phyloP scores from a whole-genome alignment of 2,113 vertebrate genomes.

The Cyphomyrus discorhynchus region DNA sequence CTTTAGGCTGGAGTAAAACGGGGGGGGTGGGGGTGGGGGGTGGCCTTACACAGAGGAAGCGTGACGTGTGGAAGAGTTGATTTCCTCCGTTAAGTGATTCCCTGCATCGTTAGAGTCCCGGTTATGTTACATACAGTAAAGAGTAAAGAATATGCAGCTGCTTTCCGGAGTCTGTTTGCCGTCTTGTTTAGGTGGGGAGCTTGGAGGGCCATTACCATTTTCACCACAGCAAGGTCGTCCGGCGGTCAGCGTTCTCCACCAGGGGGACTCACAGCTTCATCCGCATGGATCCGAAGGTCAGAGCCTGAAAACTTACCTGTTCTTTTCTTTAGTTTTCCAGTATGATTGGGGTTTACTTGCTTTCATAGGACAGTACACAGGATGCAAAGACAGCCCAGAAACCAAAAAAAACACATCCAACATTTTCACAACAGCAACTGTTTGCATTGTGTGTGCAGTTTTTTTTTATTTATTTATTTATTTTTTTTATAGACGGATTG shows the following conservation, averaged over 20 bases:
- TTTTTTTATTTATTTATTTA: background rate
- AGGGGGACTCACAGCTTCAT: constrained; percentile 79
- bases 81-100: background rate
- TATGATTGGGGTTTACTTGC: background rate
- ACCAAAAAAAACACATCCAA: background rate
- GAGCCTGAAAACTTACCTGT: background rate
- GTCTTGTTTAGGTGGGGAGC: constrained; percentile 70
- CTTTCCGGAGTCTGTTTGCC: background rate
- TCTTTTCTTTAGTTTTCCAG: background rate
- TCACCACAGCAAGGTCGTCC: constrained; percentile 81
- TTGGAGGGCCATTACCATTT: constrained; percentile 87
- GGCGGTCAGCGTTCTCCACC: constrained; percentile 66
- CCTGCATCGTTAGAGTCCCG: background rate
- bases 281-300: constrained; percentile 83
- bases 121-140: background rate
- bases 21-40: too few species aligned
- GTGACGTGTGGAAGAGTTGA: background rate
- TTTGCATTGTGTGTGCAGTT: background rate
- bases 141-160: background rate
- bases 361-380: background rate
- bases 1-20: constrained; percentile 10
- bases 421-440: background rate
- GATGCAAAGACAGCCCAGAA: constrained; percentile 1
- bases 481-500: background rate
- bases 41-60: background rate